Conservation (phyloP, 2,888 invertebrate species). For the Rutpela maculata region DNA sequence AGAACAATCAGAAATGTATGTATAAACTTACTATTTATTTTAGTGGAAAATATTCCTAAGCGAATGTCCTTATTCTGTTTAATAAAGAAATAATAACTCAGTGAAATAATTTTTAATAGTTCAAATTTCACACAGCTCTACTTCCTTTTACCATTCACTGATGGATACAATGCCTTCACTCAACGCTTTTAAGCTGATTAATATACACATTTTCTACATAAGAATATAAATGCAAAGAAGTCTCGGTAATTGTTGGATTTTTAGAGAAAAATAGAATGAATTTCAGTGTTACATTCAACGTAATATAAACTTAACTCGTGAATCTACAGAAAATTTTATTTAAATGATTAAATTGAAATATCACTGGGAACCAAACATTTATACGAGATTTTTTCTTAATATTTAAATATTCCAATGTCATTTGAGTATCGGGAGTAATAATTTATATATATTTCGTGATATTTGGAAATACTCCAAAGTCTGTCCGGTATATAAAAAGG, state of each 20-base stretch:
- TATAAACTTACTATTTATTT: background rate
- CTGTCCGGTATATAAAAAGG: no score
- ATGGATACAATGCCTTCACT: no score
- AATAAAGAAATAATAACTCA: background rate
- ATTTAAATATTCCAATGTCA: background rate
- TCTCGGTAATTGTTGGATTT: no score
- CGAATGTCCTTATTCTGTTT: conserved; percentile 1
- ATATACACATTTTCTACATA: background rate
- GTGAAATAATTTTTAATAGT: background rate
- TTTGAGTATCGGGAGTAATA: background rate
- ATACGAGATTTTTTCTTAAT: background rate
- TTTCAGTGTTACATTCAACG: background rate
- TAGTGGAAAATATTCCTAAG: background rate
- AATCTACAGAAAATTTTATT: background rate
- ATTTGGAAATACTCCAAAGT: no score
- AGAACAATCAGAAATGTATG: background rate
- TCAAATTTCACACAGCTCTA: background rate
- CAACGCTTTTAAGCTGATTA: no score
- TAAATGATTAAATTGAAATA: background rate
- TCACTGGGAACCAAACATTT: background rate
- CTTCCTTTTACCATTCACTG: background rate
- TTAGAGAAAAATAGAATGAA: no score
- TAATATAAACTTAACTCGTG: background rate
- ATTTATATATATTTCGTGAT: no score
- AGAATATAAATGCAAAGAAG: no score